A percentile compares a stretch with the other conserved stretches of the same genome.
Evolutionary conservation across 2,797 vertebrate species (phyloP).

Genomic region (Smutsia gigantea): DNA sequence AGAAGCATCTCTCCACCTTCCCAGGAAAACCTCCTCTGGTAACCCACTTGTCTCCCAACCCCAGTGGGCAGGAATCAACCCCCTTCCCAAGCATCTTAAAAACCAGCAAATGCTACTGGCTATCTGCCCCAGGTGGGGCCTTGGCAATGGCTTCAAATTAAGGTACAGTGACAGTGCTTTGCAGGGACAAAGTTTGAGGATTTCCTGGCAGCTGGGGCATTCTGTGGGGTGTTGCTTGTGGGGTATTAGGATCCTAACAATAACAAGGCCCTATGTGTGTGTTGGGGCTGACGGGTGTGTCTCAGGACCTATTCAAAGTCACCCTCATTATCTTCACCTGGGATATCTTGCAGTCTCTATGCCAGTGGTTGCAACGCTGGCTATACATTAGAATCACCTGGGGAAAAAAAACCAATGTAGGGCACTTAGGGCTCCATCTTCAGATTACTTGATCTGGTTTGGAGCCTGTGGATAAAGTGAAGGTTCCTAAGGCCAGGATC

Average conservation of each 20-base stretch:
- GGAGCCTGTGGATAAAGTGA: too few species aligned
- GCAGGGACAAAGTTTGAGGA: neutral
- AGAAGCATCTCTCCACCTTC: neutral
- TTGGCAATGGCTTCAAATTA: neutral
- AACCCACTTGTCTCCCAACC: neutral
- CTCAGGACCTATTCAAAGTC: neutral
- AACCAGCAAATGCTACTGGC: neutral
- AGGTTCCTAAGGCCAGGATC: too few species aligned
- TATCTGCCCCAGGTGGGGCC: neutral
- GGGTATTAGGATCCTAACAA: neutral
- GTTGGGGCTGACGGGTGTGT: neutral
- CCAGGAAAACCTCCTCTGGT: neutral
- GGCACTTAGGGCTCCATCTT: neutral
- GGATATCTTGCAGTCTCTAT: neutral
- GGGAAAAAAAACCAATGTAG: neutral
- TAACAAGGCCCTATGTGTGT: neutral
- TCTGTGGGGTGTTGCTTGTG: neutral
- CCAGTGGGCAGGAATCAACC: neutral
- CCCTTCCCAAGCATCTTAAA: neutral
- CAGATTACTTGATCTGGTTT: neutral
- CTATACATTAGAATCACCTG: neutral
- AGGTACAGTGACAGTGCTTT: neutral
- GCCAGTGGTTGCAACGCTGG: neutral
- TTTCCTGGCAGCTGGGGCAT: neutral
- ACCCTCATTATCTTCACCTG: neutral